Evolutionary conservation across 2,888 invertebrate genomes (phyloP), one percentile per base, ranked within the genome.

Genomic region (Orthonevra nobilis): DNA sequence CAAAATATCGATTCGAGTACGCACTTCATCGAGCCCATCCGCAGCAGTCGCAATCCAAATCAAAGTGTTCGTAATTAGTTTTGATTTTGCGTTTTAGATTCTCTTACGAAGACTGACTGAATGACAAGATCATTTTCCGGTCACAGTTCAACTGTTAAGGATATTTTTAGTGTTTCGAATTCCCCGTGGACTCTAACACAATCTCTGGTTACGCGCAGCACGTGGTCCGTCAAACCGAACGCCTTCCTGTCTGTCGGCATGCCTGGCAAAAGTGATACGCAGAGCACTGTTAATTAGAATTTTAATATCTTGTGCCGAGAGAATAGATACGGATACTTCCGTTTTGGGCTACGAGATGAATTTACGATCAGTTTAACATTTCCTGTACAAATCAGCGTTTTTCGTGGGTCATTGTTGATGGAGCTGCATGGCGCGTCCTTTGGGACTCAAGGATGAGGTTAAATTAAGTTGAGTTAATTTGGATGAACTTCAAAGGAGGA

Each of bases 281-380:
- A 15, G 7, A 54, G 9, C 36, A 30, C 28, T 64, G 52, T 60
- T 60, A 52, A 54, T 70, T 58, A 48, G 10, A 52, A 52, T 64
- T 63, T 58, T 69, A 58, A 63, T 77, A 52, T 70, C 63, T 20
- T 32, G 36, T 64, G 63, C 32, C 20, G 30, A 63, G 36, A 77
- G 77, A 77, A 77, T 70, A 70, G 60, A 70, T 77, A 77, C 77
- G 64, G 60, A 70, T 77, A 77, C 77, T 77, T 77, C 77, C 77
- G 70, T 30, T 46, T 26, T n/a, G n/a, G 28, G 38, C n/a, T 42
- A 12, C 5, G 32, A 38, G n/a, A 17, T 6, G 36, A 40, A 58
- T 52, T 58, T 70, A 60, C 52, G 77, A 32, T 56, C n/a, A 40
- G 58, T 60, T 64, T 52, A 52, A 60, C 60, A 60, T 64, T 77